Base-by-base conservation (phyloP, 2,113 vertebrate genomes). In the Scomber colias region DNA sequence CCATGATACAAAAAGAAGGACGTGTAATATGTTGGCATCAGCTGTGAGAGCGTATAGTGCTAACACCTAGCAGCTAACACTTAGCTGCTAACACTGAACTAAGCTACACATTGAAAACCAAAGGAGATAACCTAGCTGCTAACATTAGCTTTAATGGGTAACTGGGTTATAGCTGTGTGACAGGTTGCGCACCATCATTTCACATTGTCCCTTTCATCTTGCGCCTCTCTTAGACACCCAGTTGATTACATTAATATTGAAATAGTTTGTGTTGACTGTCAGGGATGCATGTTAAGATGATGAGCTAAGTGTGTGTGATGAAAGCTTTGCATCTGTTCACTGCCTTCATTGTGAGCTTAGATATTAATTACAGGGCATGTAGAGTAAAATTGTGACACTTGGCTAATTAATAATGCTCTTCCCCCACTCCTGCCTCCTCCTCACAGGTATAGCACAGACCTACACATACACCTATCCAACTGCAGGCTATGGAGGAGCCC, bases 371-470 rank as follows among this genome's bases (percentile, higher is more conserved):
- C 16, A 16, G 15, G 3, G 11, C 11, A 30, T 19, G 13, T 31
- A 17, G 1, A 50, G 10, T 13, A 8, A 11, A 6, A 19, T 27
- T 11, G n/a, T 14, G 1, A 30, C 16, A 13, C 2, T 3, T 4
- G 46, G 16, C 15, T 48, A 2, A 13, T 24, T 30, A 2, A n/a
- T 24, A 4, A 2, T 57, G 11, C 2, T 30, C 5, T 21, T n/a
- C 15, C 40, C 31, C 19, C 12, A 35, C 21, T 4, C 3, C 10
- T 17, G 19, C 2, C 8, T 56, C 11, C 15, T 30, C 8, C 5
- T 27, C 24, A 27, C 75, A 99, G 98, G 97, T 93, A 96, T 97
- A 71, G 92, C 94, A 73, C 97, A 96, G 86, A 93, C 71, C 81
- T 95, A 89, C 90, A 91, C 90, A 14, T 66, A 88, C 71, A 87